Conservation (phyloP, 2,113 vertebrate genomes). For the Sclerurus mexicanus region DNA sequence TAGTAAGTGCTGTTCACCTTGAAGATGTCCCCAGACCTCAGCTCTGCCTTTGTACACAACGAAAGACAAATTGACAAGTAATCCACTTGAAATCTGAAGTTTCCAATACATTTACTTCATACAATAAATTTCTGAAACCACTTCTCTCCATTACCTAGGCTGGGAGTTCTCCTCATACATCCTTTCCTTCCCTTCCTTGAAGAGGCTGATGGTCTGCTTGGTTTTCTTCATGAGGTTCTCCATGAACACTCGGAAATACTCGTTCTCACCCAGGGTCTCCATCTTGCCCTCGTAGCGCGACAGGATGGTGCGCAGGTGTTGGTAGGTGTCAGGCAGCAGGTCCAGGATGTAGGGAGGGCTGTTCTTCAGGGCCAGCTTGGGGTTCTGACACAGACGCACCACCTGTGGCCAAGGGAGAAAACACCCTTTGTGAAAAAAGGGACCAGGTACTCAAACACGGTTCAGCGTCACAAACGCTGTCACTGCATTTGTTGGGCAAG, state of each 20-base stretch:
- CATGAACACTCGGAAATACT: slow-evolving; percentile 98
- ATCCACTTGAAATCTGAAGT: not conserved
- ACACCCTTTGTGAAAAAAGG: not conserved
- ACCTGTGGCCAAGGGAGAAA: slow-evolving; percentile 76
- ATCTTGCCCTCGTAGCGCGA: slow-evolving; percentile 98
- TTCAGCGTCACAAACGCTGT: accelerated
- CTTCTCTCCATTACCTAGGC: slow-evolving; percentile 80
- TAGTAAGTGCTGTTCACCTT: not conserved
- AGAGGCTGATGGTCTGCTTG: slow-evolving; percentile 98
- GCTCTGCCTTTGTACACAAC: not conserved
- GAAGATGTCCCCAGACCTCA: not conserved
- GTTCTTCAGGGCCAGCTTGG: slow-evolving; percentile 96
- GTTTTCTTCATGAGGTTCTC: slow-evolving; percentile 98
- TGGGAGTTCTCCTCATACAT: slow-evolving; percentile 99
- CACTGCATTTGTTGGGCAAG: accelerated
- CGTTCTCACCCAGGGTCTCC: slow-evolving; percentile 95
- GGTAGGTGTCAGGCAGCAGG: slow-evolving; percentile 96
- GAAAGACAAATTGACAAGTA: accelerated
- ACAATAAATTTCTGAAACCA: not conserved
- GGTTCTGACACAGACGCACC: slow-evolving; percentile 96
- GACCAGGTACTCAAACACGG: accelerated
- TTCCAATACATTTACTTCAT: accelerated
- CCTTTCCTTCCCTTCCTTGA: slow-evolving; percentile 96
- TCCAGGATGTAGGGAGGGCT: slow-evolving; percentile 98
- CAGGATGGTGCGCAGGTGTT: slow-evolving; percentile 93